Evolutionary conservation across 2,113 vertebrate species (phyloP).

Genomic region (Cyrtonyx montezumae): DNA sequence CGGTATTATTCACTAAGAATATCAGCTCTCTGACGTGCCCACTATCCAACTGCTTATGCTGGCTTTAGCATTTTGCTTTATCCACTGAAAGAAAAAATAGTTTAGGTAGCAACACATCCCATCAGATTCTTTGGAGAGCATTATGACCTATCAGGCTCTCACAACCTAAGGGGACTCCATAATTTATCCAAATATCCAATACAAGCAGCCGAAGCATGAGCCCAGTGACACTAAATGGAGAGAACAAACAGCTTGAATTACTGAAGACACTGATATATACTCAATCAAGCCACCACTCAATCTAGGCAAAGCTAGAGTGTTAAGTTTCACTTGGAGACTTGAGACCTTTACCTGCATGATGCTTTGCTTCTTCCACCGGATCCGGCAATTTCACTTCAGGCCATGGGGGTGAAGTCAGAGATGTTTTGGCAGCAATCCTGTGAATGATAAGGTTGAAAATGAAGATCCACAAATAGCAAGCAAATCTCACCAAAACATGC

Average conservation of each 20-base stretch:
- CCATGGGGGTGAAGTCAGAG: conserved; percentile 85
- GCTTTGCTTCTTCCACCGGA: conserved; percentile 69
- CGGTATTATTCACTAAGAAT: not conserved
- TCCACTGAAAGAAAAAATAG: not conserved
- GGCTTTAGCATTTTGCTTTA: not conserved
- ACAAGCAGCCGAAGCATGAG: not conserved
- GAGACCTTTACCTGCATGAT: conserved; percentile 76
- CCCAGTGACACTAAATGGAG: rapidly evolving
- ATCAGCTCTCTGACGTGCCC: not conserved
- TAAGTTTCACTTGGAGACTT: rapidly evolving
- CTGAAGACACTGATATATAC: not conserved
- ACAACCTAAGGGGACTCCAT: not conserved
- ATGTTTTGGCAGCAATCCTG: conserved; percentile 82
- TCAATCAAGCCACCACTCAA: rapidly evolving
- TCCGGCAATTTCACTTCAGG: conserved; percentile 78
- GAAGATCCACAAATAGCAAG: not conserved
- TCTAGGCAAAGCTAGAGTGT: not conserved
- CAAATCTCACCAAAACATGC: not conserved
- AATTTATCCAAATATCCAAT: not conserved
- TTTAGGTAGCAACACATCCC: not conserved
- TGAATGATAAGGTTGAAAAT: not conserved
- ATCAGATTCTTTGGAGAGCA: rapidly evolving
- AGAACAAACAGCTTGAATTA: not conserved
- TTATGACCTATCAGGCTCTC: not conserved
- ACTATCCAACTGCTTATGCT: conserved; percentile 3